Percentiles rank a stretch among this genome's conserved stretches.
These are phyloP conservation scores for Drosophila dunni DNA, from an alignment of 1,140 invertebrate genomes.

Conservation along the genomic window DNA sequence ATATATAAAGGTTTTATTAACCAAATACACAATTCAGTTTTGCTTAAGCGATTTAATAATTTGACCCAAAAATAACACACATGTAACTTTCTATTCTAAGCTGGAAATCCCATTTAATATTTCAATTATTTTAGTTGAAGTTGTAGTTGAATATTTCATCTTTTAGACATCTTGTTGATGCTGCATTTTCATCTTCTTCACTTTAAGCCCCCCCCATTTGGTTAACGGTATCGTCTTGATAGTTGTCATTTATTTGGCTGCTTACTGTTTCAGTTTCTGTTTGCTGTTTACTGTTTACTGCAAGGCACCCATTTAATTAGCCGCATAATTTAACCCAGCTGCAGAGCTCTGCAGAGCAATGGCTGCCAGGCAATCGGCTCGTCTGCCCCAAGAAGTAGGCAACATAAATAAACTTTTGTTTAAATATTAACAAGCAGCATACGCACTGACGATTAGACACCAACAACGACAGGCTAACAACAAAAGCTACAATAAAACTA, in stretches of 20 bases:
- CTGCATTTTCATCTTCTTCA: not conserved
- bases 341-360: conserved; percentile 36
- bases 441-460: conserved; percentile 16
- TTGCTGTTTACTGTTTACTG: conserved; percentile 56
- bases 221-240: conserved; percentile 34
- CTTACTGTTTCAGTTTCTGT: conserved; percentile 42
- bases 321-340: conserved; percentile 62
- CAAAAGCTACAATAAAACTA: not conserved
- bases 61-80: too few relatives aligned
- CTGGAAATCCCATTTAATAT: not conserved
- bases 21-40: too few relatives aligned
- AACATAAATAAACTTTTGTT: conserved; percentile 61
- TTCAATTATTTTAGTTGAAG: not conserved
- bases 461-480: not conserved
- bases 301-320: conserved; percentile 70
- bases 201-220: not conserved
- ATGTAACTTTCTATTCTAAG: not conserved
- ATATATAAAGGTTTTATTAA: too few relatives aligned
- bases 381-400: conserved; percentile 44
- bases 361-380: conserved; percentile 16
- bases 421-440: conserved; percentile 63
- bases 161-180: conserved; percentile 5
- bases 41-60: too few relatives aligned
- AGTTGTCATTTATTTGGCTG: conserved; percentile 59
- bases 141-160: not conserved